These are phyloP conservation scores for Bicyclus anynana DNA, from an alignment of 1,140 invertebrate species.

Conservation along the genomic window DNA sequence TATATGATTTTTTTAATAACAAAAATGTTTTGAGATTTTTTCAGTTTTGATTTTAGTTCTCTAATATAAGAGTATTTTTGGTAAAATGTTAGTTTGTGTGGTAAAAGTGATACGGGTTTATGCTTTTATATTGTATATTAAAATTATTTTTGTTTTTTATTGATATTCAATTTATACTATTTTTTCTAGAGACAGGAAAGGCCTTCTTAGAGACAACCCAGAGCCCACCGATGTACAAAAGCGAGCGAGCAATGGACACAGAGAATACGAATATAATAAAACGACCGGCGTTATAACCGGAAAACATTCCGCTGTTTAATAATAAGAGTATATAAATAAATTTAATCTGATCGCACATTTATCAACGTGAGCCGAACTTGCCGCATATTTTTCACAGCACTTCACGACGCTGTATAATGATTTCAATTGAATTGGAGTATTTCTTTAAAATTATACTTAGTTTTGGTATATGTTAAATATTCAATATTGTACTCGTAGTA, in stretches of 20 bases:
- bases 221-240: slow-evolving; percentile 36
- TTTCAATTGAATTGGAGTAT: no score
- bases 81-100: no score
- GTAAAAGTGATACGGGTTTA: no score
- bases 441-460: no score
- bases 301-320: slow-evolving; percentile 66
- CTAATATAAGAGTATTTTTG: no score
- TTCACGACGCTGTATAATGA: no score
- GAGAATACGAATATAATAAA: slow-evolving; percentile 67
- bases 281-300: slow-evolving; percentile 64
- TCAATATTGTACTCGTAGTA: no score
- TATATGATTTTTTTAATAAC: not conserved
- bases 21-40: not conserved
- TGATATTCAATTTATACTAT: not conserved
- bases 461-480: no score
- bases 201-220: slow-evolving; percentile 50
- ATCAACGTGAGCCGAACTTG: not conserved
- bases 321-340: not conserved
- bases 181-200: slow-evolving; percentile 66
- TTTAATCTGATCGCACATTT: not conserved
- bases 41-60: no score
- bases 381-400: no score
- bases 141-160: not conserved
- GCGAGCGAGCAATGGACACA: slow-evolving; percentile 53
- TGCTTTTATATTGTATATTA: not conserved